Evolutionary conservation across 2,888 invertebrate species (phyloP).

Genomic region (Drosophila infuscata): DNA sequence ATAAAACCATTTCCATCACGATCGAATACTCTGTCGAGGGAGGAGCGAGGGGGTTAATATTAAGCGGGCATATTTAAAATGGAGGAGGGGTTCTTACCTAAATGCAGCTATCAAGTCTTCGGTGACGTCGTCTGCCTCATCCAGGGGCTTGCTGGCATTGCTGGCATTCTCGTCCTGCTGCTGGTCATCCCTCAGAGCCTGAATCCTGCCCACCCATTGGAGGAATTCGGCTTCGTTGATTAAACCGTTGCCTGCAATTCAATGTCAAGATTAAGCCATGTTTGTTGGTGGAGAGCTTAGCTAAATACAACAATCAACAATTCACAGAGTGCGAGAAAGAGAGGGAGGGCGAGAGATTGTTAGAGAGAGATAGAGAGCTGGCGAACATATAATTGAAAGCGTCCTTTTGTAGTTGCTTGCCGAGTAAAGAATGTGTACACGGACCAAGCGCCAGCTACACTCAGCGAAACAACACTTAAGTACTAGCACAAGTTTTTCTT

Average conservation of each 20-base stretch:
- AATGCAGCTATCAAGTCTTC: constrained; percentile 95
- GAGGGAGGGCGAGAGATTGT: background rate
- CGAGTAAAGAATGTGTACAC: constrained; percentile 40
- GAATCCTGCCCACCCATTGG: constrained; percentile 91
- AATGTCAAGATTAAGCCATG: constrained; percentile 24
- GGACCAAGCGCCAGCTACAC: constrained; percentile 42
- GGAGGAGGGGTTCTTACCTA: constrained; percentile 85
- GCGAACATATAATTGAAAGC: constrained; percentile 44
- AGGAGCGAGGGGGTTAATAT: background rate
- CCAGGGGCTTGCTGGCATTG: constrained; percentile 78
- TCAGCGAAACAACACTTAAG: background rate
- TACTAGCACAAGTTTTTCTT: background rate
- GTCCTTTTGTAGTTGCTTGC: constrained; percentile 41
- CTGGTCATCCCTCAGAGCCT: constrained; percentile 88
- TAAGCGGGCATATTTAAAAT: background rate
- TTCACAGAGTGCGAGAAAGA: constrained; percentile 2
- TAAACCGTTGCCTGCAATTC: constrained; percentile 88
- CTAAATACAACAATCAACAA: constrained; percentile 35
- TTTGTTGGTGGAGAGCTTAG: constrained; percentile 23
- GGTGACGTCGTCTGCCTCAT: constrained; percentile 88
- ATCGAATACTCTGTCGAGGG: constrained; percentile 90
- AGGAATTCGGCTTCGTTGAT: constrained; percentile 92
- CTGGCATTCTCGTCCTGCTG: constrained; percentile 83
- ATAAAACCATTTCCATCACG: constrained; percentile 96
- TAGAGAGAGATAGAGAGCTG: background rate